phyloP scores from a whole-genome alignment of 2,797 vertebrate genomes.

The Eremophila alpestris region DNA sequence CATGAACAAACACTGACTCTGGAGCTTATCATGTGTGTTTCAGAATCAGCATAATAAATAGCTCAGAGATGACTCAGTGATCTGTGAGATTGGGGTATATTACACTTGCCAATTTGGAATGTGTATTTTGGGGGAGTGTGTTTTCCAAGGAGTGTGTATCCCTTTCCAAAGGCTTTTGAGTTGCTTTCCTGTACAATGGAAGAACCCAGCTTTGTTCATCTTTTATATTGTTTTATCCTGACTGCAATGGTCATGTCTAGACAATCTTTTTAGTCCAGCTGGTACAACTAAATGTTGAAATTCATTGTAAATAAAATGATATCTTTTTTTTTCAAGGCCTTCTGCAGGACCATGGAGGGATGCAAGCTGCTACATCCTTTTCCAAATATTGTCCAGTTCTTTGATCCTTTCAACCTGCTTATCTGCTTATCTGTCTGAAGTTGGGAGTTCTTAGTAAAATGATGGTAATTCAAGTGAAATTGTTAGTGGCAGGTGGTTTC shows the following conservation, averaged over 20 bases:
- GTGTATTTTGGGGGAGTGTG: neutral
- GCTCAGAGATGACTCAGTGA: neutral
- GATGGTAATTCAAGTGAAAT: neutral
- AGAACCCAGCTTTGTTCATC: neutral
- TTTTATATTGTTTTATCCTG: neutral
- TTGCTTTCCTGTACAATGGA: neutral
- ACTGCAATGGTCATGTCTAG: neutral
- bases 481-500: neutral
- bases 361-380: neutral
- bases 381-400: neutral
- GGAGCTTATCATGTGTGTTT: neutral
- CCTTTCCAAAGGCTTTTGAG: neutral
- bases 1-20: neutral
- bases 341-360: neutral
- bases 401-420: neutral
- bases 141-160: neutral
- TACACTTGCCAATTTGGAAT: neutral
- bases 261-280: neutral
- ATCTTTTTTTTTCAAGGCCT: neutral
- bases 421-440: neutral
- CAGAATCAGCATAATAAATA: neutral
- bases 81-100: neutral
- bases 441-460: neutral
- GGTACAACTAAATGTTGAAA: neutral
- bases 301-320: neutral